phyloP scores from a whole-genome alignment of 2,797 vertebrate species.

The Odontamblyopus rebecca region DNA sequence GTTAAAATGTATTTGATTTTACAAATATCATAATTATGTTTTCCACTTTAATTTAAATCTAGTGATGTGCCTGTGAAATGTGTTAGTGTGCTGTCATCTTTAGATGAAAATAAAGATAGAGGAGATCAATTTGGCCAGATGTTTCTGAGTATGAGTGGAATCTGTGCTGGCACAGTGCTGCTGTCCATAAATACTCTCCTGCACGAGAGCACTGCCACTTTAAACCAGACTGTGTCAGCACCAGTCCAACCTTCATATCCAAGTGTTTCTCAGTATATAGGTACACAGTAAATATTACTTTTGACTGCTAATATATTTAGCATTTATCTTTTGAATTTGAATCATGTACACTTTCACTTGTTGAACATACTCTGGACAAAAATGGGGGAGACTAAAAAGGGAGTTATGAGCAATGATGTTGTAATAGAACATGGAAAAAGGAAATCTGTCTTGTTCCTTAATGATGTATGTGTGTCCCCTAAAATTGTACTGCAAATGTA shows the following conservation, averaged over 20 bases:
- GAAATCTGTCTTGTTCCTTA: background rate
- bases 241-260: background rate
- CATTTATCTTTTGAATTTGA: no score
- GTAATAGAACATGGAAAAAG: background rate
- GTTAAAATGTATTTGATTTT: background rate
- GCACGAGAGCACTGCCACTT: conserved; percentile 44
- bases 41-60: background rate
- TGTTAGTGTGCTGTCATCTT: conserved; percentile 53
- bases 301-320: no score
- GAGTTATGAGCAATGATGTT: background rate
- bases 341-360: background rate
- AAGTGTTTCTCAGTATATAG: background rate
- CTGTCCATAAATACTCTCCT: conserved; percentile 56
- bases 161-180: conserved; percentile 53
- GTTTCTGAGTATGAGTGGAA: conserved; percentile 60
- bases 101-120: conserved; percentile 56
- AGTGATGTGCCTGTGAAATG: background rate
- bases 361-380: background rate
- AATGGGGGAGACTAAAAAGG: background rate
- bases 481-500: conserved; percentile 2
- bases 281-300: no score
- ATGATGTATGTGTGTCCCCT: background rate
- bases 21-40: background rate
- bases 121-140: conserved; percentile 56
- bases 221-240: conserved; percentile 21